Evolutionary conservation across 2,888 invertebrate species (phyloP), one percentile per base, ranked within the genome.

Genomic region (Mamestra brassicae): DNA sequence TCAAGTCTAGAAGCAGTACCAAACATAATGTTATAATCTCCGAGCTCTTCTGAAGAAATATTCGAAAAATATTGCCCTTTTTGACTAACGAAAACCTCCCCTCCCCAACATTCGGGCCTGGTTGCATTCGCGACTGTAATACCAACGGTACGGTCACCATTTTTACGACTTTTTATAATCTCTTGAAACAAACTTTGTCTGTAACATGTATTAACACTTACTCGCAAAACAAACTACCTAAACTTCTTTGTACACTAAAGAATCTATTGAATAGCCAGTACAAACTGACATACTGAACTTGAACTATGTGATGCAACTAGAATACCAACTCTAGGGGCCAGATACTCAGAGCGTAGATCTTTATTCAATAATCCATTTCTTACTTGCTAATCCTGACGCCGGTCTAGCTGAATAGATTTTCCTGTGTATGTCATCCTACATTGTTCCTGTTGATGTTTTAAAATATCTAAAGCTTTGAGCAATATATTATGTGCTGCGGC

Each of bases 261-360:
- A 69, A 62, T 61, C 42, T 7, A 78, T 52, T 76, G 36, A 63
- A 60, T n/a, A 13, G 11, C 17, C 11, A 17, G 13, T 55, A 67
- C 61, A 42, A 7, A 64, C 65, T 77, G 82, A 81, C 80, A 81
- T 11, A 81, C 81, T 80, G 45, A 72, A 73, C 81, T 77, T 80
- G 78, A 73, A 76, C 47, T 6, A 0, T 2, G 34, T 36, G 54
- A 60, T 57, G 64, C 55, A 65, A 54, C 50, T 61, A 42, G 80
- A 76, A 80, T 80, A 76, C 71, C 54, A 71, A 80, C 26, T 5
- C 0, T 11, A 55, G 52, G 6, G 17, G 17, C 17, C 17, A 52
- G 17, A 17, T 17, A 52, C 17, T 7, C 52, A 52, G 52, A 17
- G 26, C 52, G 55, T 13, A 61, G 11, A 76, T 71, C 76, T 80